phyloP scores from a whole-genome alignment of 2,113 vertebrate genomes.

The Labrus mixtus region DNA sequence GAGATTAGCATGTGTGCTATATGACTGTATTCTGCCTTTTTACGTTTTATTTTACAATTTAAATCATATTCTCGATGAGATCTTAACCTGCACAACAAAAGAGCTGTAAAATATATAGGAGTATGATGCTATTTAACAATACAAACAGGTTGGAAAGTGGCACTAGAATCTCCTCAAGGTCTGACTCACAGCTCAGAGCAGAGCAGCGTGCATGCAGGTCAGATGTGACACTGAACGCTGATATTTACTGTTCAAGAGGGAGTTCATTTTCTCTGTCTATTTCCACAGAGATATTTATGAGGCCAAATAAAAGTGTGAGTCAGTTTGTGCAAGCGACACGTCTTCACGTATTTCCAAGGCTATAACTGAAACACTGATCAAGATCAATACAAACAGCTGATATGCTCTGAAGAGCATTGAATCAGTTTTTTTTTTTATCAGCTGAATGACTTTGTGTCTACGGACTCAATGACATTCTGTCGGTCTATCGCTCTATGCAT shows the following conservation, averaged over 20 bases:
- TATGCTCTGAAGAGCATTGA: neutral
- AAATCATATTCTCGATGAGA: too few relatives aligned
- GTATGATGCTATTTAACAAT: neutral
- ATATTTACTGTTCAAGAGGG: conserved; percentile 29
- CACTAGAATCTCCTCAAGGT: neutral
- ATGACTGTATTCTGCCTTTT: neutral
- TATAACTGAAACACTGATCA: conserved; percentile 39
- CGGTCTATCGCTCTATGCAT: neutral
- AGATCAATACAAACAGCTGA: conserved; percentile 36
- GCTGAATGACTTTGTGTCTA: neutral
- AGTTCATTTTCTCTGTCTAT: conserved; percentile 42
- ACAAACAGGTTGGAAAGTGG: neutral
- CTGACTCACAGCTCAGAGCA: conserved; percentile 6
- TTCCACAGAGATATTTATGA: conserved; percentile 45
- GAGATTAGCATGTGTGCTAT: neutral
- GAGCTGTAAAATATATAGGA: neutral
- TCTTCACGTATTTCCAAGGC: conserved; percentile 39
- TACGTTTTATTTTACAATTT: too few relatives aligned
- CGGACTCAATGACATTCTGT: neutral
- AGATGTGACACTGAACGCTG: neutral
- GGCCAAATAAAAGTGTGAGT: conserved; percentile 32
- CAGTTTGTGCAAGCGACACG: conserved; percentile 4
- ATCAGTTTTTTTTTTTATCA: too few relatives aligned
- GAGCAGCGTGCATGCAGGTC: conserved; percentile 6
- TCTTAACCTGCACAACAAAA: neutral